These are phyloP conservation scores for Sebastes schlegelii DNA, from an alignment of 2,113 vertebrate species.

Conservation along the genomic window DNA sequence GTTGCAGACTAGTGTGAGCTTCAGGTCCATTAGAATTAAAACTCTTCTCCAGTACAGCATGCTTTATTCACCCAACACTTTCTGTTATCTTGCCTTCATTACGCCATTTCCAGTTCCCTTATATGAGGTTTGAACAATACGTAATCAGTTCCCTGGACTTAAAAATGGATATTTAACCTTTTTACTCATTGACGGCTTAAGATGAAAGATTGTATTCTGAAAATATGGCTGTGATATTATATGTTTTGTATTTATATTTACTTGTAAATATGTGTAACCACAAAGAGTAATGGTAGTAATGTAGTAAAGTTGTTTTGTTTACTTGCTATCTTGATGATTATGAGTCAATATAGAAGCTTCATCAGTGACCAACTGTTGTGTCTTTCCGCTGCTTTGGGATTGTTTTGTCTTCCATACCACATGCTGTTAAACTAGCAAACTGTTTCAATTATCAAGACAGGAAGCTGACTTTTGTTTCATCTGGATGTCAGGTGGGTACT, in stretches of 20 bases:
- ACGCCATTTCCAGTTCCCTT: neutral
- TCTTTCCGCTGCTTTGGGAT: slow-evolving; percentile 4
- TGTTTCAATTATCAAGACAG: slow-evolving; percentile 10
- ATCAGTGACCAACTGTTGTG: slow-evolving; percentile 2
- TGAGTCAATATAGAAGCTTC: neutral
- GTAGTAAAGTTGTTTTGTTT: neutral
- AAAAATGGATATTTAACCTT: slow-evolving; percentile 4
- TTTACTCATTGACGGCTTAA: neutral
- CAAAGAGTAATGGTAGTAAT: neutral
- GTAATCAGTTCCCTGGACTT: neutral
- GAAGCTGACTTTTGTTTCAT: slow-evolving; percentile 31
- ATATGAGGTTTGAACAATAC: neutral
- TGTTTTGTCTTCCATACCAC: slow-evolving; percentile 19
- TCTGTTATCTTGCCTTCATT: neutral
- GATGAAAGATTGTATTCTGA: neutral
- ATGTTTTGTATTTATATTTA: neutral
- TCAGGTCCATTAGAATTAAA: neutral
- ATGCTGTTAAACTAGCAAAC: neutral
- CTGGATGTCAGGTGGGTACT: slow-evolving; percentile 28
- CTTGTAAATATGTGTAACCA: neutral
- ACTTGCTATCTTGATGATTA: neutral
- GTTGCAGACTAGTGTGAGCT: neutral
- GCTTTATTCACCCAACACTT: neutral
- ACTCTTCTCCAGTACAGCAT: neutral
- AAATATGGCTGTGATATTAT: neutral